Evolutionary conservation across 1,140 invertebrate genomes (phyloP), one percentile per base, ranked within the genome.

Genomic region (Dufourea novaeangliae): DNA sequence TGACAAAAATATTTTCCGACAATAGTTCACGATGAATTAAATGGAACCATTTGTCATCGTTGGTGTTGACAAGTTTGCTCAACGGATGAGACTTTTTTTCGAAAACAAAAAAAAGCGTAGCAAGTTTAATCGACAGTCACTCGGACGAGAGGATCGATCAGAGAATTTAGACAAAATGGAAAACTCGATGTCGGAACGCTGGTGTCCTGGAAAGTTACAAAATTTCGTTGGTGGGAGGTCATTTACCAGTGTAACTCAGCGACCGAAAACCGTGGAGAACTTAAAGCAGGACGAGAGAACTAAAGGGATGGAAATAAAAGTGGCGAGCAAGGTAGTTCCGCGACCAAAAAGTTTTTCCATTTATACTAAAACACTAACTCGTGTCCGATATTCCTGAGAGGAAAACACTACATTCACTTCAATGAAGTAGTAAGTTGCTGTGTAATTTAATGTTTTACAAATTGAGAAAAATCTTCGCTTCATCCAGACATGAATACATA

Each of bases 11-110:
- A 3, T 27, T 46, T 62, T 20, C 22, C 8, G 39, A 41, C 4
- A 14, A 70, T 70, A 14, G 41, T 70, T 70, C n/a, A 14, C 57
- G 37, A 44, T 56, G 29, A 0, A 11, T 25, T 34, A 5, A 37
- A 71, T 27, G n/a, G 10, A 25, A 7, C 14, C 27, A 72, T 72
- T 72, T 2, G 32, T 62, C 39, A 62, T 72, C 39, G 57, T 72
- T 50, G 7, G 22, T 34, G 41, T 32, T 22, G 56, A 46, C 56
- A 61, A 61, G 56, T 27, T 46, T 25, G 29, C 56, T 34, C 0
- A 29, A 62, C 44, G 22, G n/a, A 44, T 32, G 4, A 14, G 27
- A 25, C 34, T 46, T 32, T 29, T 59, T 10, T 8, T 7, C 14
- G 12, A 34, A 22, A n/a, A n/a, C n/a, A n/a, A n/a, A n/a, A n/a